Base-by-base conservation (phyloP, 2,888 invertebrate species). In the Dendrolimus houi region DNA sequence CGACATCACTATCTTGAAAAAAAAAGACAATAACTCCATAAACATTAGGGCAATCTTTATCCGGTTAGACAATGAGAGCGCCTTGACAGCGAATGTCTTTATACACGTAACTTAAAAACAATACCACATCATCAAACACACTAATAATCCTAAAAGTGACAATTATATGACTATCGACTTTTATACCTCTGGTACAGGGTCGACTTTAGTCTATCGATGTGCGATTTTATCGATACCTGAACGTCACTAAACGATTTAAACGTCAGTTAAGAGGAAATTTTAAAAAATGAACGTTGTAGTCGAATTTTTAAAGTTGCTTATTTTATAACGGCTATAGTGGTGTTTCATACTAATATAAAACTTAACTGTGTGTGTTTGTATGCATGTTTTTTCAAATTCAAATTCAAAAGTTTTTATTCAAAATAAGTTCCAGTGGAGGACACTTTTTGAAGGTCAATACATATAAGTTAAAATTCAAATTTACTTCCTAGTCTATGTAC, bases 71-170 rank as follows among this genome's bases (percentile, higher is more conserved):
- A 82, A 80, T 78, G 78, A 78, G 71, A 69, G 72, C 68, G 62
- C 70, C 62, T 66, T 81, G 85, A 85, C 87, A 85, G 80, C 69
- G 80, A 77, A 88, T 75, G 86, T 88, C 90, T 89, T 87, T 80
- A 89, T 89, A 79, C 75, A 69, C 68, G 70, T 67, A 71, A 74
- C 75, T 81, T 77, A 85, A 83, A 87, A 87, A 89, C 87, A 87
- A 87, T 83, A 69, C 77, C 60, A 78, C 82, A 83, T 85, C 82
- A 75, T 68, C 75, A 77, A 79, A 83, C 81, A 81, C 62, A 76
- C 80, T 79, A 84, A 83, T 83, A 83, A 83, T 12, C 29, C 29
- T 29, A 29, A 29, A 17, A 29, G 29, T 29, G 29, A 47, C 47
- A 47, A 47, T 10, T 47, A 47, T 10, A 9, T 47, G 47, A 47